Conservation (phyloP, 2,888 invertebrate species). For the Muscina levida region DNA sequence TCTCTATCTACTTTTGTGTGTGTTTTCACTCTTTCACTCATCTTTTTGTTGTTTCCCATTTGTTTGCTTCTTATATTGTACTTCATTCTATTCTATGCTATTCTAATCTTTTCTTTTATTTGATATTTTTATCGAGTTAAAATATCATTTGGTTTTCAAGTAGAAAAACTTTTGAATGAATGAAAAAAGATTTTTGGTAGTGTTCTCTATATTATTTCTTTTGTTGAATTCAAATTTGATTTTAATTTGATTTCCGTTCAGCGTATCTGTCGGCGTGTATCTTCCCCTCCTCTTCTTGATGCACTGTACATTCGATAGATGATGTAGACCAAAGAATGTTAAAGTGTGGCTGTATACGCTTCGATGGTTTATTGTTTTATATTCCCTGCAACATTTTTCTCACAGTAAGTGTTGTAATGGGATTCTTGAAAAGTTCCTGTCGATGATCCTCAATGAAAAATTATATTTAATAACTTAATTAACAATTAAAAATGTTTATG, state of each 20-base stretch:
- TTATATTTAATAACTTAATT: conserved; percentile 65
- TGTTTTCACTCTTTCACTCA: conserved; percentile 18
- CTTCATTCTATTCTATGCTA: background rate
- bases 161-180: conserved; percentile 58
- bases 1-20: conserved; percentile 1
- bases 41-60: background rate
- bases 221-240: conserved; percentile 60
- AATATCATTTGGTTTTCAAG: conserved; percentile 66
- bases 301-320: conserved; percentile 27
- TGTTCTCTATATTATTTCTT: background rate
- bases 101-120: conserved; percentile 2
- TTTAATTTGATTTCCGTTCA: conserved; percentile 64
- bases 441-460: conserved; percentile 55
- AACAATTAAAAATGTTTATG: conserved; percentile 61
- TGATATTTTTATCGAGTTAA: conserved; percentile 43
- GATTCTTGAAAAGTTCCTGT: conserved; percentile 61
- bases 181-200: conserved; percentile 6
- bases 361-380: conserved; percentile 42
- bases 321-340: conserved; percentile 5
- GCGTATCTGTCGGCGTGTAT: background rate
- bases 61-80: conserved; percentile 9
- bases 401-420: conserved; percentile 59
- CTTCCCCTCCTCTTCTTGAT: conserved; percentile 4
- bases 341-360: conserved; percentile 17
- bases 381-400: conserved; percentile 35